A percentile compares a stretch with the other conserved stretches of the same genome.
Evolutionary conservation across 1,140 invertebrate genomes (phyloP).

Genomic region (Drepana arcuata): DNA sequence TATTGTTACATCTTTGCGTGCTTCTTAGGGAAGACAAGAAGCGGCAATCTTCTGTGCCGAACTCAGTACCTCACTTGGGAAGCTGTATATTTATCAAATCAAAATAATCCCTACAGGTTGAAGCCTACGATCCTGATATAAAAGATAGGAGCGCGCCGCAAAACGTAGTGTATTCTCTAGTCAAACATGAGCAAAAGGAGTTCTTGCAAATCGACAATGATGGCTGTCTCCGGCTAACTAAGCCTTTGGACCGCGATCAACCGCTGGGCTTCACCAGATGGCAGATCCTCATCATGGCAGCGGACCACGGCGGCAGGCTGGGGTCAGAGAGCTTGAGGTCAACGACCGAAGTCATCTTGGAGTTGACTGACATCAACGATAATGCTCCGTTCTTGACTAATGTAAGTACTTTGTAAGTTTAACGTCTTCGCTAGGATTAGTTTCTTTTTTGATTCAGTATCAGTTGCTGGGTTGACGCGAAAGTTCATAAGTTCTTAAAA

Average conservation of each 20-base stretch:
- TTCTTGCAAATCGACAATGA: conserved; percentile 79
- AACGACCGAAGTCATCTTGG: conserved; percentile 81
- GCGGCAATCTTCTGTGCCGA: no score
- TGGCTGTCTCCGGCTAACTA: conserved; percentile 83
- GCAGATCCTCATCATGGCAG: conserved; percentile 87
- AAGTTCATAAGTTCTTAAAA: no score
- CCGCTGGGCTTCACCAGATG: conserved; percentile 85
- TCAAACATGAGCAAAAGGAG: conserved; percentile 79
- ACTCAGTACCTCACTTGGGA: no score
- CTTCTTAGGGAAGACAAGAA: no score
- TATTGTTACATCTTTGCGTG: no score
- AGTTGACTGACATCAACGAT: conserved; percentile 89
- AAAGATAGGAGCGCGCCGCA: conserved; percentile 80
- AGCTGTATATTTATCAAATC: no score
- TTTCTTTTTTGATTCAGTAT: no score
- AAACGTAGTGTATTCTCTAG: conserved; percentile 83
- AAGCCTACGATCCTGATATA: conserved; percentile 90
- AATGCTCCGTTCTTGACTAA: conserved; percentile 90
- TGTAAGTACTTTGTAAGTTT: conserved; percentile 68
- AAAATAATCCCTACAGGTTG: conserved; percentile 60
- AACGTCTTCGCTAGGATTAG: no score
- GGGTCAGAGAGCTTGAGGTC: conserved; percentile 73
- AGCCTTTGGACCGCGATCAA: conserved; percentile 88
- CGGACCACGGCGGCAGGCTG: conserved; percentile 79
- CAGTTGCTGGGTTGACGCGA: no score